Base-by-base conservation (phyloP, 2,797 vertebrate species). In the Odontamblyopus lacepedii region DNA sequence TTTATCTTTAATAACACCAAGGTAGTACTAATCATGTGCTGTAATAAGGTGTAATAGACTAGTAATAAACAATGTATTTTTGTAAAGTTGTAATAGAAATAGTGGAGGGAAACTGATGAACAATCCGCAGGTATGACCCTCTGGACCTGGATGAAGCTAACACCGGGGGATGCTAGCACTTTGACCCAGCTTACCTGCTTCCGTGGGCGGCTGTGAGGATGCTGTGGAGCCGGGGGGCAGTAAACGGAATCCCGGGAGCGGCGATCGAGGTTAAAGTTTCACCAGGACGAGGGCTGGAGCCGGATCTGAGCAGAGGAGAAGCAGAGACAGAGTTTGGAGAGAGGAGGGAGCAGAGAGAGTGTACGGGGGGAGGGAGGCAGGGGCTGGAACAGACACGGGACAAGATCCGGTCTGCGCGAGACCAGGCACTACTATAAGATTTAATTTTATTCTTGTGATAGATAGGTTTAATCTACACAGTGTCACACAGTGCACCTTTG, bases 221-320 rank as follows among this genome's bases (percentile, higher is more conserved):
- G 63, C 63, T 64, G 35, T 7, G 35, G 63, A 13, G 4, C 38
- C 61, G 38, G 5, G 35, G n/a, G 23, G 23, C 63, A 26, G 63
- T 64, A 26, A 5, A 26, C 11, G 38, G n/a, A 64, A n/a, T 23
- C 3, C n/a, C n/a, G n/a, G 4, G 35, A 35, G 35, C 32, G 8
- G n/a, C 5, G 35, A 19, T 64, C 11, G 63, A 64, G 63, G 63
- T 16, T 44, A 64, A 64, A 26, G 63, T 64, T 64, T 64, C 35
- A 64, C 38, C 12, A 48, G 63, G 63, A 64, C 61, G 62, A 63
- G 19, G 5, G 38, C 19, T 41, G 16, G n/a, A 13, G n/a, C 62
- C 5, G 16, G 32, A 35, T 44, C 35, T 1, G 62, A 11, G n/a
- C 38, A 5, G 38, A 23, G n/a, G 38, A 18, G 60, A 13, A 15